Evolutionary conservation across 1,140 invertebrate species (phyloP).

Genomic region (Drosophila pandora): DNA sequence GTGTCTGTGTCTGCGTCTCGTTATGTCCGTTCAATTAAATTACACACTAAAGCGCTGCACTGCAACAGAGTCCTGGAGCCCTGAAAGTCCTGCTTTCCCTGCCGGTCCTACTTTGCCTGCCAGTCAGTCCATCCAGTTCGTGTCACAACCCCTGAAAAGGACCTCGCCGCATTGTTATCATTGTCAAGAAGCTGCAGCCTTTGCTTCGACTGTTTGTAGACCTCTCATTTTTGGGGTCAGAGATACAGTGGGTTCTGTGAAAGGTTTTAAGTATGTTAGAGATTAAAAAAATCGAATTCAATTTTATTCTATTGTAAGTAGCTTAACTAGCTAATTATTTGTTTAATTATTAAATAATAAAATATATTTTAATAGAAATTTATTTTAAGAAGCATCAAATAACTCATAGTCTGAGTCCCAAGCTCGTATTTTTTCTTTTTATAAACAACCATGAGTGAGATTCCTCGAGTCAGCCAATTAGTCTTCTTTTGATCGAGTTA

Average conservation of each 20-base stretch:
- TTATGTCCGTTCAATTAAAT: constrained; percentile 83
- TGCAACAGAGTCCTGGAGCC: constrained; percentile 24
- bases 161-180: constrained; percentile 70
- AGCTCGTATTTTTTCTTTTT: not conserved
- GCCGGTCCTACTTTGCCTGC: constrained; percentile 3
- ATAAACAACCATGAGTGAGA: not conserved
- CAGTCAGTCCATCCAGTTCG: constrained; percentile 38
- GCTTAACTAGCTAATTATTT: too few relatives aligned
- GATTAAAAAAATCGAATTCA: not conserved
- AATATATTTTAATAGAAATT: too few relatives aligned
- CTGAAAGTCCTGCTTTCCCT: constrained; percentile 29
- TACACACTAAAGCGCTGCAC: constrained; percentile 71
- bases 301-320: too few relatives aligned
- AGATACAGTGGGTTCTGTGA: constrained; percentile 14
- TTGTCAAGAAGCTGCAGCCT: constrained; percentile 72
- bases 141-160: constrained; percentile 41
- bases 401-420: too few relatives aligned
- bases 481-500: not conserved
- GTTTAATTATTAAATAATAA: too few relatives aligned
- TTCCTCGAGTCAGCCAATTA: constrained; percentile 2
- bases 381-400: too few relatives aligned
- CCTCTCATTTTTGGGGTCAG: constrained; percentile 13
- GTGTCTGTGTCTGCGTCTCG: constrained; percentile 42
- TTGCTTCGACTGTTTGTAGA: constrained; percentile 11
- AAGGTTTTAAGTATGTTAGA: not conserved